Evolutionary conservation across 1,140 invertebrate species (phyloP), one percentile per base, ranked within the genome.

Genomic region (Branchinecta lynchi): DNA sequence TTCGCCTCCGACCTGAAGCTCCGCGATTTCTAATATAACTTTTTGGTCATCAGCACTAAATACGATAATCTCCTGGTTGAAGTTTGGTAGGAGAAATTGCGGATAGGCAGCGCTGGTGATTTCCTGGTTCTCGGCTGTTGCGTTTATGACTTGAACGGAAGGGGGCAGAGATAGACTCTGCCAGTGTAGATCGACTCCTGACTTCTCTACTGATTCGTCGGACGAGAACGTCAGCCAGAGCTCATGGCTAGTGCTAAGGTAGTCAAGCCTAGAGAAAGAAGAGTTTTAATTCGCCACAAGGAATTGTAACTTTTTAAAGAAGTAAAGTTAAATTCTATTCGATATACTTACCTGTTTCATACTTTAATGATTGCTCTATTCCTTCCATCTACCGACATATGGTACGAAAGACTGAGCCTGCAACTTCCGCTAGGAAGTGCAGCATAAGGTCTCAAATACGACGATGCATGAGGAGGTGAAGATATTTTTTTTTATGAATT

Each of bases 181-280:
- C 87, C 87, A 90, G 1, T 75, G 77, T 7, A 85, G 76, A 7
- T 82, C 80, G 75, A 87, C 89, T 3, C 87, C 88, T n/a, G 77
- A 74, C 0, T 83, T 83, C 8, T 83, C 79, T 0, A 84, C 81
- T 51, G 86, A 86, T 75, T 85, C 87, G 77, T 90, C 88, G 0
- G 86, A 85, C 74, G 85, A 85, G 74, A 90, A 88, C 69, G 81
- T 80, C 8, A 89, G 71, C 20, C 83, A 76, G 1, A 82, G 82
- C 70, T 81, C 79, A 75, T 87, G 85, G 15, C 77, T 79, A 6
- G 78, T 74, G 0, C 86, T 85, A 8, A 88, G 82, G 73, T 84
- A 85, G 73, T 84, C 80, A 68, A 84, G 81, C 77, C 79, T 81
- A 72, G n/a, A 75, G 51, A 60, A 60, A 60, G 17, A 32, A 32